Conservation (phyloP, 1,140 invertebrate species). For the Temnothorax nylanderi region DNA sequence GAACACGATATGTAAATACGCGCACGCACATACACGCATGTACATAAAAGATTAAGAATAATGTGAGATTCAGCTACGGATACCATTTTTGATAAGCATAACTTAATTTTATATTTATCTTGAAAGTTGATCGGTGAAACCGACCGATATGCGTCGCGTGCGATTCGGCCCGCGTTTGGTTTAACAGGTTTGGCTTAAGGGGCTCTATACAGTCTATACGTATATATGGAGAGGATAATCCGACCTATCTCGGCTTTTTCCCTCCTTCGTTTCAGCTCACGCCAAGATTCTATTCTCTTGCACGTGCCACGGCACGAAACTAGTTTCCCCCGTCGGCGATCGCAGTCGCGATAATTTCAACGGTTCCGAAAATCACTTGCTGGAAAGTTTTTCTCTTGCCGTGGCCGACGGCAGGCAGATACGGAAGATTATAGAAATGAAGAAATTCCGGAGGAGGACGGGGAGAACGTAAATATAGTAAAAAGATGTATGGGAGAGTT, state of each 20-base stretch:
- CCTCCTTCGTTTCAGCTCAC: conserved; percentile 28
- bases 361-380: conserved; percentile 41
- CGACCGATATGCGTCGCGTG: conserved; percentile 7
- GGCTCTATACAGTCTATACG: not conserved
- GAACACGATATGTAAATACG: not conserved
- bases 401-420: conserved; percentile 6
- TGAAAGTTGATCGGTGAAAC: not conserved
- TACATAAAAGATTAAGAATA: not conserved
- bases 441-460: not conserved
- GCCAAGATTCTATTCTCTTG: conserved; percentile 41
- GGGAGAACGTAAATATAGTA: not conserved
- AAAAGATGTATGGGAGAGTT: conserved; percentile 26
- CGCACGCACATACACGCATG: too few relatives aligned
- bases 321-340: conserved; percentile 23
- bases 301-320: conserved; percentile 35
- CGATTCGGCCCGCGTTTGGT: not conserved
- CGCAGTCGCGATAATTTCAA: conserved; percentile 26
- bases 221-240: conserved; percentile 18
- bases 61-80: not conserved
- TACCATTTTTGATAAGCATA: not conserved
- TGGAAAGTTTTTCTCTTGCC: conserved; percentile 24
- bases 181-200: conserved; percentile 4
- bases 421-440: conserved; percentile 31
- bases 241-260: conserved; percentile 26
- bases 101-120: conserved; percentile 40